phyloP scores from a whole-genome alignment of 2,113 vertebrate species.

The Meleagris gallopavo region DNA sequence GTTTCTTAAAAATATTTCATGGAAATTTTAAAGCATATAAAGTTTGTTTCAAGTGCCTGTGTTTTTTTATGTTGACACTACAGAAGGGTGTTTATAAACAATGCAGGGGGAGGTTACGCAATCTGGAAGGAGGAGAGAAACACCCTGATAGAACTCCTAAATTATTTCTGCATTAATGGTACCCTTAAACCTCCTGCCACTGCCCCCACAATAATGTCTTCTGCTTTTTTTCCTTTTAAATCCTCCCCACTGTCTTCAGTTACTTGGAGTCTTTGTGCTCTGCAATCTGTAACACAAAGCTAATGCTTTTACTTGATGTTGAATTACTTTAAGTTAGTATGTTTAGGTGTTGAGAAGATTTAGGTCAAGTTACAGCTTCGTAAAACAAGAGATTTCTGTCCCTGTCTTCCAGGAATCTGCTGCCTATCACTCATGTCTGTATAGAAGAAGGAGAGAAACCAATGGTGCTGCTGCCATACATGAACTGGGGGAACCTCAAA shows the following conservation, averaged over 20 bases:
- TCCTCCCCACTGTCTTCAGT: not conserved
- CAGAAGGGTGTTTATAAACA: not conserved
- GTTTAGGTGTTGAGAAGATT: not conserved
- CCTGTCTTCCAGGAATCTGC: conserved; percentile 86
- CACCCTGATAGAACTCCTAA: not conserved
- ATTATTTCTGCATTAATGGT: not conserved
- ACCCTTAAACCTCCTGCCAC: not conserved
- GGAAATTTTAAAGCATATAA: not conserved
- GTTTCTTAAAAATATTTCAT: not conserved
- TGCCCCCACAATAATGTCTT: not conserved
- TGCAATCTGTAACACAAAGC: not conserved
- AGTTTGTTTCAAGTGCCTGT: not conserved
- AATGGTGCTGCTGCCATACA: conserved; percentile 95
- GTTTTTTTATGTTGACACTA: not conserved
- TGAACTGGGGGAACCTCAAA: conserved; percentile 99
- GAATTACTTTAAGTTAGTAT: not conserved
- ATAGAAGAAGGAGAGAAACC: conserved; percentile 97
- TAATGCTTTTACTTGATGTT: not conserved
- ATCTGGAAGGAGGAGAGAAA: not conserved
- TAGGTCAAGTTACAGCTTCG: not conserved
- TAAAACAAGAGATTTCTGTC: not conserved
- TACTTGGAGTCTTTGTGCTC: not conserved
- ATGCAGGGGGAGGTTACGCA: rapidly evolving
- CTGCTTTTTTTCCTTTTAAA: not conserved
- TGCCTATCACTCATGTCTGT: conserved; percentile 95